Evolutionary conservation across 2,888 invertebrate species (phyloP).

Genomic region (Saturnia japonica): DNA sequence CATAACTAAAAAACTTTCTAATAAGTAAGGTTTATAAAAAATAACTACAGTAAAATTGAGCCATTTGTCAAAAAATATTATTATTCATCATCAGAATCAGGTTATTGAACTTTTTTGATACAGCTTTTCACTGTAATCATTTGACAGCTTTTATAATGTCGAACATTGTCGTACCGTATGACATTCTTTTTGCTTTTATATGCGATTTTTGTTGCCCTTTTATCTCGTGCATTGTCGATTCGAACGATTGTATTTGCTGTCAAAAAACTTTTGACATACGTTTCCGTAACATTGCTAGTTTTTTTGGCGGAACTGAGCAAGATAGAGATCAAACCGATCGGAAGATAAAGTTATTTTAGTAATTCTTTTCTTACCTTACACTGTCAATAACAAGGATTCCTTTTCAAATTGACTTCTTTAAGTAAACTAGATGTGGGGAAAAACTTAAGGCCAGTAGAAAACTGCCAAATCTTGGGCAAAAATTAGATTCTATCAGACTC

Average conservation of each 20-base stretch:
- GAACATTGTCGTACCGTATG: background rate
- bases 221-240: background rate
- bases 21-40: no score
- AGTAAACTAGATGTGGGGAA: no score
- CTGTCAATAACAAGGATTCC: no score
- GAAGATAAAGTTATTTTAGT: no score
- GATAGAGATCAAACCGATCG: background rate
- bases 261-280: background rate
- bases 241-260: background rate
- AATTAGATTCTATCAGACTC: no score
- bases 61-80: no score
- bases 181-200: conserved; percentile 3
- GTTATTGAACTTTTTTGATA: background rate
- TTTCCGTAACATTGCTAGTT: background rate
- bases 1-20: no score
- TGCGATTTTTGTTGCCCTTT: background rate
- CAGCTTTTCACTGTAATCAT: background rate
- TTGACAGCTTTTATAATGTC: background rate
- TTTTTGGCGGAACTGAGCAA: background rate
- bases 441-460: no score
- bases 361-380: background rate
- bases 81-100: no score
- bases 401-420: no score
- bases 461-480: no score
- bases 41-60: no score